Base-by-base conservation (phyloP, 2,888 invertebrate genomes). In the Globia sparganii region DNA sequence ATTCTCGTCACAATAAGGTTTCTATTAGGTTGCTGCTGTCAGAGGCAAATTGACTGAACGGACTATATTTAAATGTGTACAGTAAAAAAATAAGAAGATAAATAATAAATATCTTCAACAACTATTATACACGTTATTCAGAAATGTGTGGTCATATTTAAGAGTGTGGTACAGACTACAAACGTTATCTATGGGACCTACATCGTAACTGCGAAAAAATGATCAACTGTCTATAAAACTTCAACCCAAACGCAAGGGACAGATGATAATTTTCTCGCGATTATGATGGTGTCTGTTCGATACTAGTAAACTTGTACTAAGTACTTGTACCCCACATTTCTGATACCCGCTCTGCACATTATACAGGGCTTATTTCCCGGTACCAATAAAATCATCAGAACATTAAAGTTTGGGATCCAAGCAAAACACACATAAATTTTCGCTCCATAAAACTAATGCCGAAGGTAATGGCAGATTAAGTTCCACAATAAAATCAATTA, bases 401-500 rank as follows among this genome's bases (percentile, higher is more conserved):
- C 75, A 73, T 74, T 77, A 80, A 78, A 78, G 53, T 67, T 68
- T 11, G 49, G 73, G 75, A 43, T 62, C 21, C 53, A 74, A 53
- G 64, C 25, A 56, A 69, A 69, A 83, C 67, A 64, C 25, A 53
- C 67, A 80, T 87, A 79, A 86, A 84, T 78, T 78, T 68, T 74
- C 81, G 56, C 58, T 31, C 66, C 80, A 83, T 86, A 86, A 85
- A 88, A 75, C 66, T 34, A n/a, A n/a, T n/a, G n/a, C n/a, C n/a
- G 61, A 72, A 65, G 74, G 74, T 74, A 83, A 81, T 75, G 59
- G 61, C 49, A 69, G 72, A 80, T 75, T 75, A 74, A 75, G 37
- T 56, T 69, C 31, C 25, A 77, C 68, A 76, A 74, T 80, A 75
- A 85, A 83, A 78, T 78, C 69, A 80, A 86, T 85, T 69, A 71